Evolutionary conservation across 2,113 vertebrate species (phyloP).

Genomic region (Microcebus lehilahytsara): DNA sequence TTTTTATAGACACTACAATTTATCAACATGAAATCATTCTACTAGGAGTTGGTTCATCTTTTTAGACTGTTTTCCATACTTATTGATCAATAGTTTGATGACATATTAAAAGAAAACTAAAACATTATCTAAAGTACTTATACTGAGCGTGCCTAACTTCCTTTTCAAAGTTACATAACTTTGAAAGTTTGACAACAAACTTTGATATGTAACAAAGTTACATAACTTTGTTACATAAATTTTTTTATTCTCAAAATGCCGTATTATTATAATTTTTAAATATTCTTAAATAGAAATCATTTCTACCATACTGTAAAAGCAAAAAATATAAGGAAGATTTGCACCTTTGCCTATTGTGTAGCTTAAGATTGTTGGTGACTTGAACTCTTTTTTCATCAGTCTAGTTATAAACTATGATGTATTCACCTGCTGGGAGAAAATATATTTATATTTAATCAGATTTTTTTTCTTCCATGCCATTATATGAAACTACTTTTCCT

Average conservation of each 20-base stretch:
- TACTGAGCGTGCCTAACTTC: background rate
- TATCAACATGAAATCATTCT: background rate
- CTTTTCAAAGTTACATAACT: background rate
- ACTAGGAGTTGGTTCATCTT: background rate
- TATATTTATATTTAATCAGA: constrained; percentile 10
- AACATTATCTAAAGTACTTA: background rate
- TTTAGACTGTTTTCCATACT: background rate
- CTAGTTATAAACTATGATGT: background rate
- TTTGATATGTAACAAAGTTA: too few relatives aligned
- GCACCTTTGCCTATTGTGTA: background rate
- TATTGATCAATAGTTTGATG: constrained; percentile 29
- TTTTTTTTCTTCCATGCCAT: background rate
- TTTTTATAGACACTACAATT: background rate
- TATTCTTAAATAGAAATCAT: background rate
- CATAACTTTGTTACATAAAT: background rate
- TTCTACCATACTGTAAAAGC: background rate
- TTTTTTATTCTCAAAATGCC: background rate
- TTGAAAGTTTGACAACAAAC: too few relatives aligned
- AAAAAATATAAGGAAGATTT: background rate
- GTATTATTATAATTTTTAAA: background rate
- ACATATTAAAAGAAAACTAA: background rate
- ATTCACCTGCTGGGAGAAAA: background rate
- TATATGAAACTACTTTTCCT: constrained; percentile 15
- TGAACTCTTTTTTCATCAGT: background rate
- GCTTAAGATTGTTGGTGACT: background rate